Base-by-base conservation (phyloP, 2,797 vertebrate genomes). In the Staurois parvus region DNA sequence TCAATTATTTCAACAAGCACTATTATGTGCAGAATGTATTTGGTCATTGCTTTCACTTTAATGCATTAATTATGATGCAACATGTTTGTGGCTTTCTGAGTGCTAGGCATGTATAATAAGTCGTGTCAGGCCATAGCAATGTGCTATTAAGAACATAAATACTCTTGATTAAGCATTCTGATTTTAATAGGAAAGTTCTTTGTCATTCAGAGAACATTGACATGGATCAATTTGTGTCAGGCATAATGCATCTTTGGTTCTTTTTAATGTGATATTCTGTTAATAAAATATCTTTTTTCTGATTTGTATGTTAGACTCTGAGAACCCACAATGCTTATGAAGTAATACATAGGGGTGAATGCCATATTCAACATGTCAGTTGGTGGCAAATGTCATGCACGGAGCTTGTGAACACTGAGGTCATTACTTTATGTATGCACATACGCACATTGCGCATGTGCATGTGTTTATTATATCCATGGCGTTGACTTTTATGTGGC, bases 41-140 rank as follows among this genome's bases (percentile, higher is more conserved):
- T 24, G 52, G 24, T 59, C 52, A 24, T 59, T 59, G 52, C 21
- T 59, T 59, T 59, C 52, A 24, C 52, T 59, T 24, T 59, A 59
- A 59, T 59, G 52, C 52, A 59, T 59, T 59, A 59, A 59, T 59
- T 59, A 59, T 59, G 52, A 59, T 59, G 52, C 52, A 59, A 59
- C 52, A 59, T 59, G 52, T 59, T 59, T 59, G 21, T 24, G 21
- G 52, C 52, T 59, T 59, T 59, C 52, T 59, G 52, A 59, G 52
- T 59, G 52, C 52, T 59, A 59, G 52, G 21, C 52, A 59, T 59
- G 52, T 59, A 59, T 59, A 59, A 59, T 59, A 59, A 59, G 52
- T n/a, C 52, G 52, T 59, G 52, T 59, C 52, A 59, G 52, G 21
- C 52, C 52, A 59, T 59, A 24, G 52, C 21, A 59, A 59, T 21